These are phyloP conservation scores for Zele albiditarsus DNA, from an alignment of 2,888 invertebrate genomes.

Conservation along the genomic window DNA sequence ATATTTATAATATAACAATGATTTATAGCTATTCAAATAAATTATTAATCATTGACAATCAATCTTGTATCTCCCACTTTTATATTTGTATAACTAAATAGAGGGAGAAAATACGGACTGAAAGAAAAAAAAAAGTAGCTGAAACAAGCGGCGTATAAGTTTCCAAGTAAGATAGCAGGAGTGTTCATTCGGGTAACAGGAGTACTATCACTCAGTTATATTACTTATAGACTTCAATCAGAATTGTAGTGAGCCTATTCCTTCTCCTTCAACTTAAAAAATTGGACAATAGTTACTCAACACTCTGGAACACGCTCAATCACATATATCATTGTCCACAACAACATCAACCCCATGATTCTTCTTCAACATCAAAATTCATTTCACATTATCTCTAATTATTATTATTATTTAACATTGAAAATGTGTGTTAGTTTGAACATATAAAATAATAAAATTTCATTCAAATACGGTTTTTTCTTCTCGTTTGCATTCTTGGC, in stretches of 20 bases:
- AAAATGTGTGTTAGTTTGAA: neutral
- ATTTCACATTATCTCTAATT: neutral
- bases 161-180: slow-evolving; percentile 41
- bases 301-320: neutral
- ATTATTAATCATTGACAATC: neutral
- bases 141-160: slow-evolving; percentile 36
- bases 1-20: neutral
- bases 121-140: slow-evolving; percentile 16
- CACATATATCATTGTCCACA: neutral
- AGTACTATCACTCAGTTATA: slow-evolving; percentile 35
- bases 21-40: neutral
- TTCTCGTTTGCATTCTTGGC: neutral
- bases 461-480: neutral
- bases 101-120: neutral
- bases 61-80: slow-evolving; percentile 17
- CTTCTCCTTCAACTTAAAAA: neutral
- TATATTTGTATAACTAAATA: neutral
- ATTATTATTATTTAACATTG: neutral
- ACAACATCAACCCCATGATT: neutral
- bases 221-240: slow-evolving; percentile 12
- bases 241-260: neutral
- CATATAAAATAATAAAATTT: neutral
- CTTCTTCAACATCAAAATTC: neutral
- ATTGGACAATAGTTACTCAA: neutral
- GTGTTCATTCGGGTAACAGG: slow-evolving; percentile 34